phyloP scores from a whole-genome alignment of 2,113 vertebrate species.

The Amblyopsis rosae region DNA sequence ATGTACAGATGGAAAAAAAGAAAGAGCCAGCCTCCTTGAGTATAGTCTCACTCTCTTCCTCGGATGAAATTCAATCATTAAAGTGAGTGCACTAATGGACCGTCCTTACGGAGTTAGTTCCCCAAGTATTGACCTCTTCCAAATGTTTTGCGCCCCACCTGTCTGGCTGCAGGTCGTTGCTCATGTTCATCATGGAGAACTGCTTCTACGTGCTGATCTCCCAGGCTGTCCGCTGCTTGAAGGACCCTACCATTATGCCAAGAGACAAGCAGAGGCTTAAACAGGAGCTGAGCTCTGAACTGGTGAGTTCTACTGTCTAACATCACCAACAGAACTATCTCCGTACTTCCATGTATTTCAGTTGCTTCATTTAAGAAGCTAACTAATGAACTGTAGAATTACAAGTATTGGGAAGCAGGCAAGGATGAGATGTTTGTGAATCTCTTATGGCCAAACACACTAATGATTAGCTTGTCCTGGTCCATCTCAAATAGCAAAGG shows the following conservation, averaged over 20 bases:
- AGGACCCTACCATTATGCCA: slow-evolving; percentile 84
- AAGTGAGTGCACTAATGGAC: slow-evolving; percentile 79
- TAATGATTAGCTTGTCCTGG: too few species aligned
- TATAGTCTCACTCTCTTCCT: slow-evolving; percentile 80
- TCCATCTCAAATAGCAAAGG: too few species aligned
- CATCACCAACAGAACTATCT: neutral
- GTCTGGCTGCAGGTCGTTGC: slow-evolving; percentile 80
- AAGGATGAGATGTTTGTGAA: too few species aligned
- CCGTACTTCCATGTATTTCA: neutral
- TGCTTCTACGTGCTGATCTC: slow-evolving; percentile 98
- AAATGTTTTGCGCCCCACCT: neutral
- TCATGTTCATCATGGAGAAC: slow-evolving; percentile 98
- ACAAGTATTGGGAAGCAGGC: too few species aligned
- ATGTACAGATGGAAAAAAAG: slow-evolving; percentile 90
- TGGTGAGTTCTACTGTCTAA: slow-evolving; percentile 74
- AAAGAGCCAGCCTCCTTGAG: slow-evolving; percentile 86
- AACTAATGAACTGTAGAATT: too few species aligned
- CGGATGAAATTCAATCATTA: slow-evolving; percentile 87
- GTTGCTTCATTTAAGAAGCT: too few species aligned
- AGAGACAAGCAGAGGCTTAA: slow-evolving; percentile 97
- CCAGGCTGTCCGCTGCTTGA: slow-evolving; percentile 89
- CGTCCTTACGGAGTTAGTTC: neutral
- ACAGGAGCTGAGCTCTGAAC: slow-evolving; percentile 95
- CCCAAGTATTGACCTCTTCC: neutral
- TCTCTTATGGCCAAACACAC: too few species aligned